Evolutionary conservation across 2,888 invertebrate genomes (phyloP).

Genomic region (Aphodius sticticus): DNA sequence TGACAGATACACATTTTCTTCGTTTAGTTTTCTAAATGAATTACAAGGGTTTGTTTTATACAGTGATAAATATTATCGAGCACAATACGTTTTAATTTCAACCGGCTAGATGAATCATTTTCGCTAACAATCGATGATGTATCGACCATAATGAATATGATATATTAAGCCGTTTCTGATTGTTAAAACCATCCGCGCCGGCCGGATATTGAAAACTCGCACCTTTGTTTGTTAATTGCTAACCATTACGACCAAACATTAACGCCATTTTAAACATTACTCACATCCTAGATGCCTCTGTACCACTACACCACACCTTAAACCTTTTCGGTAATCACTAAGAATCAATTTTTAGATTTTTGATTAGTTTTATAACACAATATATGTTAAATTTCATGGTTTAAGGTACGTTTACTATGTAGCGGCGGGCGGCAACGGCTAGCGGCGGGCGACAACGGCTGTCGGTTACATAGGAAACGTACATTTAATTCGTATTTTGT

Average conservation of each 20-base stretch:
- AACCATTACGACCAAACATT: background rate
- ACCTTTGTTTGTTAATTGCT: background rate
- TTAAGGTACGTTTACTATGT: no score
- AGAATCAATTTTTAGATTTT: no score
- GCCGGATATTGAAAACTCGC: conserved; percentile 14
- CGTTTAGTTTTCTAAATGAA: conserved; percentile 40
- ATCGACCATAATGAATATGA: conserved; percentile 40
- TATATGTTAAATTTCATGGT: no score
- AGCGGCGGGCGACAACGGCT: no score
- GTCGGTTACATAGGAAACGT: no score
- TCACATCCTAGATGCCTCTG: background rate
- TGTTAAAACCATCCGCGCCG: conserved; percentile 7
- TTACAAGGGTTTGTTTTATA: conserved; percentile 46
- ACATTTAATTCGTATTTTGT: no score
- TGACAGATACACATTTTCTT: conserved; percentile 50
- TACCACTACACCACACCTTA: background rate
- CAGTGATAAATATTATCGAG: conserved; percentile 46
- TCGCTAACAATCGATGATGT: conserved; percentile 38
- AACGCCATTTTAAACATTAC: background rate
- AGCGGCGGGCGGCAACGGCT: no score
- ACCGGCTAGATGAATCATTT: conserved; percentile 36
- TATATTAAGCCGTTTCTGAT: conserved; percentile 8
- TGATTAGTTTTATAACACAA: no score
- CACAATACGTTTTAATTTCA: conserved; percentile 47
- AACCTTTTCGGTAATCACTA: no score